Evolutionary conservation across 2,797 vertebrate species (phyloP).

Genomic region (Gephyroberyx darwinii): DNA sequence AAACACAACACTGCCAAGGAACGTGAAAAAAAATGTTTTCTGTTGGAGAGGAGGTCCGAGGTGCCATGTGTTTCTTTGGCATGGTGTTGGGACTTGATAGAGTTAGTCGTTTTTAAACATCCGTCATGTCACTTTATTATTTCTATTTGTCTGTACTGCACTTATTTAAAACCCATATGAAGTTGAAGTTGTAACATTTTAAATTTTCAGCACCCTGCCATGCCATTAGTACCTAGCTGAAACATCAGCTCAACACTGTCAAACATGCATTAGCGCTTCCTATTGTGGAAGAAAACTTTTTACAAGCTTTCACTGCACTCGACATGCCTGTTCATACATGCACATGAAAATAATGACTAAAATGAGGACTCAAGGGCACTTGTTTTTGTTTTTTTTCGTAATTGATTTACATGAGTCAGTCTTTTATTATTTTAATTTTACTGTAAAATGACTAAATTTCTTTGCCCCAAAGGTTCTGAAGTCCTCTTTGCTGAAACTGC

Average conservation of each 20-base stretch:
- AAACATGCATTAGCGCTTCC: conserved; percentile 48
- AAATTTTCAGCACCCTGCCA: conserved; percentile 33
- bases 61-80: not conserved
- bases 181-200: conserved; percentile 51
- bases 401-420: conserved; percentile 30
- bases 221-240: conserved; percentile 34
- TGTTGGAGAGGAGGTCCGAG: conserved; percentile 44
- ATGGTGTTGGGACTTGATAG: too few species aligned
- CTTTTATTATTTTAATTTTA: too few species aligned
- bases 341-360: conserved; percentile 21
- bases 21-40: conserved; percentile 48
- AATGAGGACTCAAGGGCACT: conserved; percentile 16
- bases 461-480: conserved; percentile 55
- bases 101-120: too few species aligned
- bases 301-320: conserved; percentile 41
- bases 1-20: conserved; percentile 31
- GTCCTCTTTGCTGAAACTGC: conserved; percentile 72
- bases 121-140: too few species aligned
- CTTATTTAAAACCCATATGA: conserved; percentile 8
- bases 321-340: conserved; percentile 29
- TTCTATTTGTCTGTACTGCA: too few species aligned
- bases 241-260: conserved; percentile 25
- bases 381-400: conserved; percentile 5
- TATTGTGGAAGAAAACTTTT: conserved; percentile 34
- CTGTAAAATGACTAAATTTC: conserved; percentile 55